Evolutionary conservation across 2,797 vertebrate species (phyloP).

Genomic region (Enteromius viviparus): DNA sequence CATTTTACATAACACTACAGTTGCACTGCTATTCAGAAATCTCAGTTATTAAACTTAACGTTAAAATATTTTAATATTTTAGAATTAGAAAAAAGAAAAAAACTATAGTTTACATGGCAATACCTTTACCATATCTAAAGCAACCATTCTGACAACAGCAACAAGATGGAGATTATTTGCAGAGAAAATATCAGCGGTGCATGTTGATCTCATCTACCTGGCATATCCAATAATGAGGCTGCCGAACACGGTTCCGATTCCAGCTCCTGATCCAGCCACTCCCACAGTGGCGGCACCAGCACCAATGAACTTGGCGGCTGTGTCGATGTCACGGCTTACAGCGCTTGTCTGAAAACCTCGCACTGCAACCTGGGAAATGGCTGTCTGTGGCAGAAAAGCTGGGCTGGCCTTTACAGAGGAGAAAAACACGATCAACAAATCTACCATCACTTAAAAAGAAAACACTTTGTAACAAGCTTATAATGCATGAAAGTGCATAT

Average conservation of each 20-base stretch:
- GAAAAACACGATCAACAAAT: background rate
- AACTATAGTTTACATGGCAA: too few species aligned
- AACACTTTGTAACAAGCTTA: background rate
- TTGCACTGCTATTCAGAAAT: background rate
- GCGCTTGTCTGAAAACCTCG: conserved; percentile 85
- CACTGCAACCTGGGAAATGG: conserved; percentile 69
- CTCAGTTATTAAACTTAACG: background rate
- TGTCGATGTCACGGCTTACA: conserved; percentile 88
- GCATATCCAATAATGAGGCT: conserved; percentile 98
- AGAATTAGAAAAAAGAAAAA: background rate
- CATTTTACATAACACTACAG: background rate
- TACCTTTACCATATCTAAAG: background rate
- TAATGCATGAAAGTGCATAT: background rate
- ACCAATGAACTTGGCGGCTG: conserved; percentile 97
- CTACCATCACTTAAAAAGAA: background rate
- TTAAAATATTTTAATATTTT: background rate
- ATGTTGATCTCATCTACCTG: conserved; percentile 75
- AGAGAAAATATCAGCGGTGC: background rate
- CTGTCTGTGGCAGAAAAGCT: conserved; percentile 68
- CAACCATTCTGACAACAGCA: background rate
- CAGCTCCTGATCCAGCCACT: conserved; percentile 94
- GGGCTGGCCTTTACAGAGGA: conserved; percentile 63
- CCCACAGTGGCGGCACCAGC: conserved; percentile 95
- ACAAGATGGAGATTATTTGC: background rate
- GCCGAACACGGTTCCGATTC: conserved; percentile 96